Base-by-base conservation (phyloP, 2,888 invertebrate genomes). In the Nemapogon koenigi region DNA sequence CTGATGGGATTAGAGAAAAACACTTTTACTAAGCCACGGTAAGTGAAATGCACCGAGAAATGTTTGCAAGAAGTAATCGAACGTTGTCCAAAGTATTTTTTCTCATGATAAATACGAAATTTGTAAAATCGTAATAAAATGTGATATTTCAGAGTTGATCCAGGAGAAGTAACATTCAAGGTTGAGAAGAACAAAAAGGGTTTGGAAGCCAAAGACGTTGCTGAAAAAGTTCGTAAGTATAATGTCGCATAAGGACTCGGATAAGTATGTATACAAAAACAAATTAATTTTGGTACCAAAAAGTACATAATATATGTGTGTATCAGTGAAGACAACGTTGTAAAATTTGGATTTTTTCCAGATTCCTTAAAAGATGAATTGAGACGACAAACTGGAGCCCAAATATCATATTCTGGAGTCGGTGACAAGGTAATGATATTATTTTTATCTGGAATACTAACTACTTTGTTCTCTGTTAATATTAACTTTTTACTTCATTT, bases 121-220 rank as follows among this genome's bases (percentile, higher is more conserved):
- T n/a, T n/a, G n/a, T n/a, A n/a, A n/a, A n/a, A n/a, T n/a, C n/a
- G n/a, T n/a, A n/a, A n/a, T 18, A 18, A 4, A n/a, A n/a, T 35
- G n/a, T 35, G 6, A 14, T 26, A 46, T 81, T 81, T 39, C 57
- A 88, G 92, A 44, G 87, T 90, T 43, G 88, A 88, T 49, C 80
- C 83, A 11, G 86, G 87, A 45, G 89, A 90, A 66, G 89, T 94
- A 0, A 86, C 86, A 1, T 91, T 90, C 58, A 87, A 84, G 72
- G 89, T 91, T 2, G 81, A 80, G 40, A 82, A 83, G 36, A 88
- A 87, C 49, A 78, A 70, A 41, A 82, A 83, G 51, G 83, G 84
- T 13, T 78, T 86, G 46, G 86, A 86, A 50, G 86, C 89, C 1
- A 81, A 82, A 3, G 84, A 86, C 47, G 83, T 91, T 7, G 87